A percentile compares a stretch with the other conserved stretches of the same genome.
These are phyloP conservation scores for Zonitis immaculata DNA, from an alignment of 2,888 invertebrate genomes.

Conservation along the genomic window DNA sequence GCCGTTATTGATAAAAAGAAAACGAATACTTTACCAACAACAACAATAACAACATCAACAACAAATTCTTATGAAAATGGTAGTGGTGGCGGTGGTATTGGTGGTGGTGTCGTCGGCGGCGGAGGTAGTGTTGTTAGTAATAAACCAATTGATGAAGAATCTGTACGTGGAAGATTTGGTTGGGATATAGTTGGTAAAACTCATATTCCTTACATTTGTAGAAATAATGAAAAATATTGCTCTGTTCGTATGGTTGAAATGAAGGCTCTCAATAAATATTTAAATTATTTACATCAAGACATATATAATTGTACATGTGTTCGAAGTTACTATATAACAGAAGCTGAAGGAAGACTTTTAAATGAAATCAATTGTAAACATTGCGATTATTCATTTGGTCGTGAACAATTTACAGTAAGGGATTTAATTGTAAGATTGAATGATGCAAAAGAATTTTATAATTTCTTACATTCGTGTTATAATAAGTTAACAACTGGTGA, in stretches of 20 bases:
- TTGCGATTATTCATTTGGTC: conserved; percentile 85
- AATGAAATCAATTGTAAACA: conserved; percentile 92
- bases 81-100: conserved; percentile 21
- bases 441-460: conserved; percentile 87
- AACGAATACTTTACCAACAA: conserved; percentile 23
- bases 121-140: conserved; percentile 35
- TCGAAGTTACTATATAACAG: conserved; percentile 88
- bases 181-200: conserved; percentile 85
- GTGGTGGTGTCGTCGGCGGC: conserved; percentile 23
- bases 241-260: conserved; percentile 93
- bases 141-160: conserved; percentile 61
- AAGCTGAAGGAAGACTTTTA: conserved; percentile 80
- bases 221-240: conserved; percentile 80
- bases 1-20: conserved; percentile 50
- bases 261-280: conserved; percentile 83
- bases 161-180: conserved; percentile 78
- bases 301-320: conserved; percentile 89
- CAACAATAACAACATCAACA: conserved; percentile 41
- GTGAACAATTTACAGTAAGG: conserved; percentile 79
- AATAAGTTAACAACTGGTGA: conserved; percentile 72
- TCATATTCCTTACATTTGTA: conserved; percentile 83
- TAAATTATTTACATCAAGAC: conserved; percentile 82
- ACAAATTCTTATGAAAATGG: conserved; percentile 20
- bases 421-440: conserved; percentile 84
- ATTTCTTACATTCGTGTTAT: conserved; percentile 85